Conservation (phyloP, 2,888 invertebrate species). For the Lymantria monacha region DNA sequence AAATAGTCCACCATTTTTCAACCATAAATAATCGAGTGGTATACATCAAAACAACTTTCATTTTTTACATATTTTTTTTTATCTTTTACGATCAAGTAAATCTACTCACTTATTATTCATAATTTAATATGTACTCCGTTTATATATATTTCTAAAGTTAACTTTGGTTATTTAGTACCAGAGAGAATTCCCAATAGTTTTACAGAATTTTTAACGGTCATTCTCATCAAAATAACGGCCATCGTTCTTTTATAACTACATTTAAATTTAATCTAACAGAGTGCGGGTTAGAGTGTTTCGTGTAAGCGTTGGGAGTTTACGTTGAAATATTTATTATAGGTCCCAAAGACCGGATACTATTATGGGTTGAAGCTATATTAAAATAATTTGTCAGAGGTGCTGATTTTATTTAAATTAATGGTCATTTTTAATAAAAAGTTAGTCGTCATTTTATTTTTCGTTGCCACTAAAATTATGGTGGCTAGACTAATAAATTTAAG, state of each 20-base stretch:
- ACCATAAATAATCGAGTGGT: no score
- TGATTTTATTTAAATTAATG: constrained; percentile 8
- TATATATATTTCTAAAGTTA: neutral
- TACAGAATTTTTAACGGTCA: constrained; percentile 23
- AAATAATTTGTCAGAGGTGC: constrained; percentile 16
- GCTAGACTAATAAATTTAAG: constrained; percentile 13
- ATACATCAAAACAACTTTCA: no score
- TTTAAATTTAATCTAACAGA: constrained; percentile 70
- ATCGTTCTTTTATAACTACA: constrained; percentile 52
- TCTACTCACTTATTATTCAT: neutral
- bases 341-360: constrained; percentile 35
- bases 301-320: constrained; percentile 39
- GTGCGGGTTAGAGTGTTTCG: constrained; percentile 53
- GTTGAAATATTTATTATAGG: constrained; percentile 37
- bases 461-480: constrained; percentile 5
- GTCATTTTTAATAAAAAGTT: constrained; percentile 7
- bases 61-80: no score
- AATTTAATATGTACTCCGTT: neutral
- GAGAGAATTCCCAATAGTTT: constrained; percentile 15
- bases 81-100: no score
- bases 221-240: constrained; percentile 24
- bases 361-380: constrained; percentile 24
- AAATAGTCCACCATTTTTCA: no score
- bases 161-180: neutral
- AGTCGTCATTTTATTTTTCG: constrained; percentile 18